Evolutionary conservation across 92 coral and sea anemone genomes (phyloP), one percentile per base, ranked within the genome.

Genomic region (Phenganax subtilis): DNA sequence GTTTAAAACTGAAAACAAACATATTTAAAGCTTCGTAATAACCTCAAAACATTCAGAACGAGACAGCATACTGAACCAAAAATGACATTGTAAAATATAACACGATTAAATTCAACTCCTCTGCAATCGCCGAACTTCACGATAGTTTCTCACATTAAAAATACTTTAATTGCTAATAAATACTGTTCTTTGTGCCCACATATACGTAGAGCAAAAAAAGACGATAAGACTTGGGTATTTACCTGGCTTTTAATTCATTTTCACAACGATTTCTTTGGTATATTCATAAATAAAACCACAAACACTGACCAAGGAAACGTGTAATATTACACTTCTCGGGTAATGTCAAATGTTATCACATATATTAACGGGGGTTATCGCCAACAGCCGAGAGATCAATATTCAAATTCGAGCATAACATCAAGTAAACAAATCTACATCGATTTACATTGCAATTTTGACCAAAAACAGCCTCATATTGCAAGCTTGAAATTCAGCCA

Each of bases 131-230:
- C 73, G 7, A 30, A 20, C 3, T 27, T 37, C 12, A 11, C 10
- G 47, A 37, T 37, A 28, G 29, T 37, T 30, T 68, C 12, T 12
- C 3, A 29, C 53, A 3, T 68, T 29, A 11, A 68, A 68, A 28
- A 68, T 53, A 17, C 11, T 68, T 68, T 68, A 68, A 68, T 68
- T 68, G 14, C 53, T 68, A 37, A 37, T 68, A 17, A 64, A 68
- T 68, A 12, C 16, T 51, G 16, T 68, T 68, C 29, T 68, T 68
- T 68, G 73, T 68, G 14, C 14, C 53, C 54, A 30, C 54, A 15
- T 30, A 30, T 17, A 7, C 30, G 15, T 11, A 68, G 30, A 68
- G n/a, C 37, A 68, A 27, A 0, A 7, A 27, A 28, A 28, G 53
- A 37, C 31, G 53, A 68, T 30, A 53, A 68, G 3, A 30, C 16